These are phyloP conservation scores for Pseudomyrmex pallidus DNA, from an alignment of 1,140 invertebrate genomes.

Conservation along the genomic window DNA sequence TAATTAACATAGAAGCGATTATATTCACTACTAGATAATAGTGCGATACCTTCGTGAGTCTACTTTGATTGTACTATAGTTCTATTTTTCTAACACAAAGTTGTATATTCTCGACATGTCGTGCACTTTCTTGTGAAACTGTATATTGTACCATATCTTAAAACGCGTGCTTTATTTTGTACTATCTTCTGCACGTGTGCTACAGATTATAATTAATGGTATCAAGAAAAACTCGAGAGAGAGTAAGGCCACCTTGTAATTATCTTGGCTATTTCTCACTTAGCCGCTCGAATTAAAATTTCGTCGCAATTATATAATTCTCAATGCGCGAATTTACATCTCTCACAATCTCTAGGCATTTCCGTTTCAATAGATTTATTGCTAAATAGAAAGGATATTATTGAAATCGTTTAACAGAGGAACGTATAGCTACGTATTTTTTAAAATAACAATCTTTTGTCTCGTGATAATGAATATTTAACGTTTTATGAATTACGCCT, in stretches of 20 bases:
- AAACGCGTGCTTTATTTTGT: conserved; percentile 5
- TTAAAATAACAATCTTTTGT: not conserved
- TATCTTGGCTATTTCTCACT: conserved; percentile 49
- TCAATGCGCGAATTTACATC: not conserved
- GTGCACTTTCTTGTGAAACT: not conserved
- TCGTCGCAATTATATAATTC: conserved; percentile 9
- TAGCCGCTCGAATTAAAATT: conserved; percentile 51
- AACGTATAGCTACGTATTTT: too few relatives aligned
- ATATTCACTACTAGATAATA: too few relatives aligned
- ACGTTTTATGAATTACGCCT: conserved; percentile 19
- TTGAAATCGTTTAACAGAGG: not conserved
- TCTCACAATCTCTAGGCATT: conserved; percentile 16
- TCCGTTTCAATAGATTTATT: conserved; percentile 19
- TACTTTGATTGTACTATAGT: not conserved
- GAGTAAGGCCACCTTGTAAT: conserved; percentile 10
- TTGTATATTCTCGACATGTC: not conserved
- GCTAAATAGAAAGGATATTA: conserved; percentile 28
- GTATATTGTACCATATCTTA: not conserved
- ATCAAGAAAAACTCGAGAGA: conserved; percentile 40
- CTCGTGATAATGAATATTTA: conserved; percentile 51
- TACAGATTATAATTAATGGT: conserved; percentile 32
- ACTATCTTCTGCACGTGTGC: conserved; percentile 15
- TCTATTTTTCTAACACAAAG: not conserved
- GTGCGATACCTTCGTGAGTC: too few relatives aligned
- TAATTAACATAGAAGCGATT: too few relatives aligned